Evolutionary conservation across 2,888 invertebrate genomes (phyloP).

Genomic region (Epiblema foenella): DNA sequence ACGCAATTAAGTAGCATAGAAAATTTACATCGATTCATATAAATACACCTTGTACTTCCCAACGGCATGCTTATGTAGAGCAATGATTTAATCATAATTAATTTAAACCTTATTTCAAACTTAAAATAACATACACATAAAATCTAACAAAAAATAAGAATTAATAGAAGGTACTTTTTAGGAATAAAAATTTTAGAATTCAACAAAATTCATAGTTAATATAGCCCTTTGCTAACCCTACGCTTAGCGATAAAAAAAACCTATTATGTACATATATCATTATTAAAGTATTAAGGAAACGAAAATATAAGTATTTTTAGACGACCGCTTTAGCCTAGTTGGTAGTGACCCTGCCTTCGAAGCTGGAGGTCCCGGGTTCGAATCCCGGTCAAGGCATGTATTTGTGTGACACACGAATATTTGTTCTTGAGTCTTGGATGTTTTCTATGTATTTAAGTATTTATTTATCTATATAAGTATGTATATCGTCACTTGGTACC

Average conservation of each 20-base stretch:
- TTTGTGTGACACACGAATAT: too few relatives aligned
- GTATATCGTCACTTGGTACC: too few relatives aligned
- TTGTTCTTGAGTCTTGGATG: too few relatives aligned
- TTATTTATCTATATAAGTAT: too few relatives aligned
- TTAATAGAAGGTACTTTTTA: slow-evolving; percentile 77
- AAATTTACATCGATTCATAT: slow-evolving; percentile 61
- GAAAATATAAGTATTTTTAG: slow-evolving; percentile 49
- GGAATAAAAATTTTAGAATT: slow-evolving; percentile 80
- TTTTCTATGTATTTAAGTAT: too few relatives aligned
- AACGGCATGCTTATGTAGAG: slow-evolving; percentile 55
- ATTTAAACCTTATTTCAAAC: slow-evolving; percentile 56
- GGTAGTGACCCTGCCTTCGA: too few relatives aligned
- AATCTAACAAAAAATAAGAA: slow-evolving; percentile 66
- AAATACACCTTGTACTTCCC: slow-evolving; percentile 74
- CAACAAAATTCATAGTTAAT: slow-evolving; percentile 66
- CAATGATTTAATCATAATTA: slow-evolving; percentile 73
- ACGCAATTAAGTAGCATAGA: slow-evolving; percentile 67
- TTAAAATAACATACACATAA: slow-evolving; percentile 66
- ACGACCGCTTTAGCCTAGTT: too few relatives aligned
- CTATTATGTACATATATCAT: slow-evolving; percentile 61
- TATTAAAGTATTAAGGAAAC: slow-evolving; percentile 52
- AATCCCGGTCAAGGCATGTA: too few relatives aligned
- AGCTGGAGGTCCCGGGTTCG: too few relatives aligned
- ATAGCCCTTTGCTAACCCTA: slow-evolving; percentile 64
- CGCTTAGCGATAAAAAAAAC: slow-evolving; percentile 65